Percentiles rank a stretch among this genome's conserved stretches.
Evolutionary conservation across 1,140 invertebrate species (phyloP).

Genomic region (Tetraneura akinire): DNA sequence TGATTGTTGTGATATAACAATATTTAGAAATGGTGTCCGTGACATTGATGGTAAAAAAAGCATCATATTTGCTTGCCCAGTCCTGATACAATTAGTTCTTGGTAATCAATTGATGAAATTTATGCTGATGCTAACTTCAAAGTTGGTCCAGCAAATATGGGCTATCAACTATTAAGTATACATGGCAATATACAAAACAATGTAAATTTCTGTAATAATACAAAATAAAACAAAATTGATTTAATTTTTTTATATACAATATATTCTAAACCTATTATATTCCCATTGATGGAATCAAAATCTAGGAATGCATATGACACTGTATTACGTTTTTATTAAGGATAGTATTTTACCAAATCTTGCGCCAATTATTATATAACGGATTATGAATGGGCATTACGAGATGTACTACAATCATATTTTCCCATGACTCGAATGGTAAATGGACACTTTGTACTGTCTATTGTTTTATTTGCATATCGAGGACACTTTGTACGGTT

Average conservation of each 20-base stretch:
- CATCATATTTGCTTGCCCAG: background rate
- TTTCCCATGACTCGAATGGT: background rate
- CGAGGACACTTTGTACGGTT: no score
- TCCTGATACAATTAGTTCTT: background rate
- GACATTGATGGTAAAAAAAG: constrained; percentile 11
- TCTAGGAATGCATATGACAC: background rate
- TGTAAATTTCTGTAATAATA: constrained; percentile 1
- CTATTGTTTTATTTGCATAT: no score
- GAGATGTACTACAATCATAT: background rate
- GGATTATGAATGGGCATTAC: background rate
- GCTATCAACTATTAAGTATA: background rate
- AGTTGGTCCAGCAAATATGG: background rate
- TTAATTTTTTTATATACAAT: background rate
- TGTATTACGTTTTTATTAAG: background rate
- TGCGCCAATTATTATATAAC: background rate
- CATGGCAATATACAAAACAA: constrained; percentile 1
- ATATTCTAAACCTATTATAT: background rate
- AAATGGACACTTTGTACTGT: no score
- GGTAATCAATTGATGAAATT: background rate
- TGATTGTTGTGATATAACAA: background rate
- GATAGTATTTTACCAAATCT: background rate
- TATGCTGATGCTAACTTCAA: constrained; percentile 4
- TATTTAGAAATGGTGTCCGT: no score
- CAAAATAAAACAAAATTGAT: background rate
- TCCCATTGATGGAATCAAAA: background rate